phyloP scores from a whole-genome alignment of 2,113 vertebrate genomes.

The Odobenus rosmarus region DNA sequence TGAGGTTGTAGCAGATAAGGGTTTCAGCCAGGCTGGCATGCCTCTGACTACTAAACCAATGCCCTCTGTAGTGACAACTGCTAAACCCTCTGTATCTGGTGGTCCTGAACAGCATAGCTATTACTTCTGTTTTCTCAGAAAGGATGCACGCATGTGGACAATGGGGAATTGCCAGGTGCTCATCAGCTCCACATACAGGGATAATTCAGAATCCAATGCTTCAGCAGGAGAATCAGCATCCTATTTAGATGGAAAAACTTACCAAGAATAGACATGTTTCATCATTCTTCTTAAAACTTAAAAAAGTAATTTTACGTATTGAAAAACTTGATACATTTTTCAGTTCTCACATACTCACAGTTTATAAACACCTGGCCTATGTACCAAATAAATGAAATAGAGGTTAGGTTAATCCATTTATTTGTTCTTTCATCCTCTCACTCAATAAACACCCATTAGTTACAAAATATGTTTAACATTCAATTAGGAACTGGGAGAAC shows the following conservation, averaged over 20 bases:
- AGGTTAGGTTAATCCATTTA: background rate
- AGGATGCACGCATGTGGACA: accelerated
- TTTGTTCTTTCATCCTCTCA: background rate
- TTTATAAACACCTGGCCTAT: background rate
- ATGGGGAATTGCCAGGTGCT: accelerated
- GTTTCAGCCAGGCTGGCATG: accelerated
- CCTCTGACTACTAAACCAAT: too few species aligned
- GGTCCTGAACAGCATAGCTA: accelerated
- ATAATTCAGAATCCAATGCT: background rate
- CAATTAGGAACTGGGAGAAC: background rate
- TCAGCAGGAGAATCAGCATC: background rate
- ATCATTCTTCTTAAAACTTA: background rate
- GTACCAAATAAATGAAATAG: background rate
- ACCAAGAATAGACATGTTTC: background rate
- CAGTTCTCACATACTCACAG: background rate
- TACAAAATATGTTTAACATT: background rate
- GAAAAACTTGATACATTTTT: background rate
- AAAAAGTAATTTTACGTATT: background rate
- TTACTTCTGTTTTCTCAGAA: background rate
- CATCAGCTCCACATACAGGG: accelerated
- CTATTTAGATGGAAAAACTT: too few species aligned
- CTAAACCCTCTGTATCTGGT: accelerated
- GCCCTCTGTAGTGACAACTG: too few species aligned
- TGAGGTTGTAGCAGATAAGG: background rate
- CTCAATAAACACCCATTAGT: background rate